phyloP scores from a whole-genome alignment of 2,888 invertebrate genomes.

The Glaucopsyche alexis region DNA sequence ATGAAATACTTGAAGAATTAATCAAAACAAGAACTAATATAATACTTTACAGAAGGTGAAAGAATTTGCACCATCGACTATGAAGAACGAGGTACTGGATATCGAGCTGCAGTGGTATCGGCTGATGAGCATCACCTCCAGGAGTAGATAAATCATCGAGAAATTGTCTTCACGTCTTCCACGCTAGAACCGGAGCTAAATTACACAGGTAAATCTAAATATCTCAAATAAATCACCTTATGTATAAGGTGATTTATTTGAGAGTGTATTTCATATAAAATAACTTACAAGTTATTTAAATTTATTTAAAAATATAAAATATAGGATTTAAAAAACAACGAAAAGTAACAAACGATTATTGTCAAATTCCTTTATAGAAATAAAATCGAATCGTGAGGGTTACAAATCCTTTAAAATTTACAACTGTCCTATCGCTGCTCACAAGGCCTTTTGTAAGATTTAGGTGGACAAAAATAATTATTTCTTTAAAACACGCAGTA shows the following conservation, averaged over 20 bases:
- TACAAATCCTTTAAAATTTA: slow-evolving; percentile 10
- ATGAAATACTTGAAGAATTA: too few relatives aligned
- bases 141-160: slow-evolving; percentile 90
- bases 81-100: slow-evolving; percentile 85
- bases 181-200: slow-evolving; percentile 87
- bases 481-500: too few relatives aligned
- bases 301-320: too few relatives aligned
- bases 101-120: slow-evolving; percentile 89
- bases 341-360: not conserved
- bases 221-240: too few relatives aligned
- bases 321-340: not conserved
- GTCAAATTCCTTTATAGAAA: not conserved
- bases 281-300: not conserved
- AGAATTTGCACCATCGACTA: slow-evolving; percentile 91
- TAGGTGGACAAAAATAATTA: too few relatives aligned
- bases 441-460: too few relatives aligned
- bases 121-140: slow-evolving; percentile 87
- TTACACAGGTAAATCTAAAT: slow-evolving; percentile 59
- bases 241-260: too few relatives aligned
- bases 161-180: slow-evolving; percentile 91
- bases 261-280: too few relatives aligned
- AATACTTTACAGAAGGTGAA: slow-evolving; percentile 82
- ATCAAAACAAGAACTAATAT: too few relatives aligned
- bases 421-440: not conserved
- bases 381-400: not conserved